These are phyloP conservation scores for Diaperis boleti DNA, from an alignment of 2,888 invertebrate genomes.

Conservation along the genomic window DNA sequence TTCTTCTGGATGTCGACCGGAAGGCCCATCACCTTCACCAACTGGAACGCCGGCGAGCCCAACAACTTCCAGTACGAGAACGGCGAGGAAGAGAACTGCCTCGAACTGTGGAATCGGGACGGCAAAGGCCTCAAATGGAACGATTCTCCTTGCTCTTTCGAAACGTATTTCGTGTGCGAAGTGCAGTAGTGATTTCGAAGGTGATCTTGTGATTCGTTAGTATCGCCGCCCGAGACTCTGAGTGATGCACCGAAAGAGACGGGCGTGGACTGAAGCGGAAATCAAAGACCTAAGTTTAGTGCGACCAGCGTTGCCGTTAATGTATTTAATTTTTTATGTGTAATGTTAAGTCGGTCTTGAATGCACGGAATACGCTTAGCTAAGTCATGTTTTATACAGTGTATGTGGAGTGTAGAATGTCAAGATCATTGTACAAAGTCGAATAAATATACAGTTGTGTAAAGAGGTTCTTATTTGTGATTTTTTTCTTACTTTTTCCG, in stretches of 20 bases:
- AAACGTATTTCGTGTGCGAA: slow-evolving; percentile 93
- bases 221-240: slow-evolving; percentile 21
- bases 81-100: slow-evolving; percentile 92
- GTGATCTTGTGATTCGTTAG: slow-evolving; percentile 31
- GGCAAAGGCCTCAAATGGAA: slow-evolving; percentile 95
- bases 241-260: slow-evolving; percentile 24
- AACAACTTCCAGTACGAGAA: slow-evolving; percentile 95
- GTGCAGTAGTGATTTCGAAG: slow-evolving; percentile 66
- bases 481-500: too few species aligned
- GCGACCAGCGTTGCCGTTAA: slow-evolving; percentile 1
- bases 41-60: slow-evolving; percentile 94
- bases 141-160: slow-evolving; percentile 93
- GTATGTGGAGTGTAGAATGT: slow-evolving; percentile 16
- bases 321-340: slow-evolving; percentile 23
- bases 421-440: slow-evolving; percentile 39
- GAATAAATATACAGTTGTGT: slow-evolving; percentile 37
- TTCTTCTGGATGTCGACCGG: slow-evolving; percentile 97
- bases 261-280: slow-evolving; percentile 3
- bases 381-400: slow-evolving; percentile 40
- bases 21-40: slow-evolving; percentile 88
- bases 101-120: slow-evolving; percentile 92
- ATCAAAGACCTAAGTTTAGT: slow-evolving; percentile 4
- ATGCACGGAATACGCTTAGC: slow-evolving; percentile 22
- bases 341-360: slow-evolving; percentile 7
- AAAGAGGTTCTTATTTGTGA: slow-evolving; percentile 1